Conservation (phyloP, 2,113 vertebrate species). For the Ancistrus triradiatus region DNA sequence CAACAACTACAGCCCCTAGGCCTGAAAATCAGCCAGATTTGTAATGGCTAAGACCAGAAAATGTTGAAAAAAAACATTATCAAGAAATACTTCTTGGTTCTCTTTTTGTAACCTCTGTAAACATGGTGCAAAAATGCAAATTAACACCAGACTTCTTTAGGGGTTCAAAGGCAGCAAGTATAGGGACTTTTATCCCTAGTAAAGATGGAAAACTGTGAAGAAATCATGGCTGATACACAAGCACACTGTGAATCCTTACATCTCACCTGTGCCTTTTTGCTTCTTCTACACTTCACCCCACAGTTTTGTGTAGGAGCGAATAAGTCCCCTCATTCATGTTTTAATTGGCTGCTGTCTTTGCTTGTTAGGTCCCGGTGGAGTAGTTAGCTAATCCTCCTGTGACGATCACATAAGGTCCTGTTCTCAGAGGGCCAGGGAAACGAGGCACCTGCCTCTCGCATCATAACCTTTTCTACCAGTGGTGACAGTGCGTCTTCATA, state of each 20-base stretch:
- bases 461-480: constrained; percentile 37
- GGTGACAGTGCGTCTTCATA: constrained; percentile 40
- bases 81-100: too few relatives aligned
- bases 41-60: too few relatives aligned
- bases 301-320: constrained; percentile 13
- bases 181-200: constrained; percentile 21
- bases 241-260: constrained; percentile 50
- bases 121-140: too few relatives aligned
- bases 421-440: constrained; percentile 42
- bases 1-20: too few relatives aligned
- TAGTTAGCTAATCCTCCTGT: constrained; percentile 54
- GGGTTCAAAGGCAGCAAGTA: constrained; percentile 46
- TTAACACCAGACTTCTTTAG: too few relatives aligned
- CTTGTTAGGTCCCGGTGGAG: constrained; percentile 47
- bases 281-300: constrained; percentile 9
- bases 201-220: constrained; percentile 28
- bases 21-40: too few relatives aligned
- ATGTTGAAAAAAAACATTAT: too few relatives aligned
- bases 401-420: constrained; percentile 48
- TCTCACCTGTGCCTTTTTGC: constrained; percentile 27
- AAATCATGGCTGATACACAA: constrained; percentile 50
- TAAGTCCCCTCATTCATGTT: constrained; percentile 48
- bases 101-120: too few relatives aligned
- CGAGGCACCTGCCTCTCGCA: constrained; percentile 36
- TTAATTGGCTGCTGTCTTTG: constrained; percentile 60